Base-by-base conservation (phyloP, 2,888 invertebrate genomes). In the Fragum sueziense region DNA sequence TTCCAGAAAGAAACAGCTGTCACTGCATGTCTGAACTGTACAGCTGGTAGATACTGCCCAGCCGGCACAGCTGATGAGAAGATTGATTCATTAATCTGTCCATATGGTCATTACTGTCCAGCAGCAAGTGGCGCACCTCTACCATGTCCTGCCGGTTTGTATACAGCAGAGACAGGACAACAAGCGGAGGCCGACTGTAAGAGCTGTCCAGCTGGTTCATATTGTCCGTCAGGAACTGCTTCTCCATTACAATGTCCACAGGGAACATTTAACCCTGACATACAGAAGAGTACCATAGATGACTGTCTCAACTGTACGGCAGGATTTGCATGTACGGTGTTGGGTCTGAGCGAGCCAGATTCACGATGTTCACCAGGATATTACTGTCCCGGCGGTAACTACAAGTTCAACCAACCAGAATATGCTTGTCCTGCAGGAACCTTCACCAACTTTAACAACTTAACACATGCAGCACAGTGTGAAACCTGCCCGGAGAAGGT, bases 321-420 rank as follows among this genome's bases (percentile, higher is more conserved):
- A 9, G 92, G 92, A 25, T 62, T 74, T 61, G 90, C 91, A 7
- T 92, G 92, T 81, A 91, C 91, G 1, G 80, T 76, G 22, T 74
- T 80, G 69, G 91, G 87, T 2, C 86, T 92, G 0, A 86, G 90
- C 2, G 75, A 84, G 61, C 90, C 92, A 6, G 87, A 92, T 78
- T 86, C 87, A 62, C 86, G 90, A 0, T 92, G 92, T 76, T 86
- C 88, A 14, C 90, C 90, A 14, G 92, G 92, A 0, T 90, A 91
- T 83, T 92, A 90, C 85, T 92, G 92, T 76, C 92, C 91, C 0
- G 90, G 89, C 6, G 91, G 90, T 6, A 92, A 91, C 76, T 80
- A 85, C 61, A 79, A 84, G 3, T 88, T 88, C 22, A 90, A 90
- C 76, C 91, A 91, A 76, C 85, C 88, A 11, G 91, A 90, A 57